A percentile compares a stretch with the other conserved stretches of the same genome.
Conservation (phyloP, 1,140 invertebrate species). For the Diabrotica undecimpunctata region DNA sequence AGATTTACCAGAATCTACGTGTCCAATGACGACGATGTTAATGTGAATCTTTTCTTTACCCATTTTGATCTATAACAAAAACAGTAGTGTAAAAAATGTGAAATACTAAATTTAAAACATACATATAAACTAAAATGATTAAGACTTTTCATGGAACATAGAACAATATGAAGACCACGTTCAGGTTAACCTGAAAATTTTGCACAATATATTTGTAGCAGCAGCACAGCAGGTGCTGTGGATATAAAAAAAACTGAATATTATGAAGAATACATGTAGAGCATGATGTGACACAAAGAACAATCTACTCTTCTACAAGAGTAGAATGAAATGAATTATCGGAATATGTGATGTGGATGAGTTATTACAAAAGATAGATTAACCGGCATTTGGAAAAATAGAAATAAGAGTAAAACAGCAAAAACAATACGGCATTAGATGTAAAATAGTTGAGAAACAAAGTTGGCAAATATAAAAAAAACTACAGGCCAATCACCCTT, state of each 20-base stretch:
- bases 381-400: background rate
- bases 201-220: background rate
- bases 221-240: no score
- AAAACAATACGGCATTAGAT: slow-evolving; percentile 14
- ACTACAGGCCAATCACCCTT: background rate
- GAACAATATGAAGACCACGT: background rate
- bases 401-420: slow-evolving; percentile 18
- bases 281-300: no score
- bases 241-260: no score
- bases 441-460: background rate
- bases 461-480: background rate
- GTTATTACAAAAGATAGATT: no score
- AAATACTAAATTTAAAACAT: background rate
- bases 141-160: background rate
- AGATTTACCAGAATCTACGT: slow-evolving; percentile 98
- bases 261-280: no score
- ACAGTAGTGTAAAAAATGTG: slow-evolving; percentile 17
- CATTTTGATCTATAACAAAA: slow-evolving; percentile 57
- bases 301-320: no score
- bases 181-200: slow-evolving; percentile 21
- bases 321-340: no score
- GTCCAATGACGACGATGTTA: slow-evolving; percentile 99
- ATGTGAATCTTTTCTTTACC: slow-evolving; percentile 97
- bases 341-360: no score
- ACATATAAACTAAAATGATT: background rate